Evolutionary conservation across 1,140 invertebrate species (phyloP).

Genomic region (Brachionus paranguensis): DNA sequence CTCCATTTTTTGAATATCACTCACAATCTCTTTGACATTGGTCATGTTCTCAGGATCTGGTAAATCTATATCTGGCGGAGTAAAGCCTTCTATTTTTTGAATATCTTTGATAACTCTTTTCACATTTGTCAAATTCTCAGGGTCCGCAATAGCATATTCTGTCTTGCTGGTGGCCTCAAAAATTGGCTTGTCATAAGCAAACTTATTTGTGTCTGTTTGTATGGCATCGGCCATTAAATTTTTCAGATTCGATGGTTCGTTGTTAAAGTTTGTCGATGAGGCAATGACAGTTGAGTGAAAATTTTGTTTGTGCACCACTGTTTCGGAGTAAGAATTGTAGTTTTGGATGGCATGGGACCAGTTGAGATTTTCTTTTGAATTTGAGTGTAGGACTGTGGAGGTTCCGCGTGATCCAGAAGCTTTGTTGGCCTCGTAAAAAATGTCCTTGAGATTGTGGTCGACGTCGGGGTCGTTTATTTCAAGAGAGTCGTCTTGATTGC

Average conservation of each 20-base stretch:
- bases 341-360: not conserved
- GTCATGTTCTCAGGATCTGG: not conserved
- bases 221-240: not conserved
- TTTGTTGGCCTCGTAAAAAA: not conserved
- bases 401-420: not conserved
- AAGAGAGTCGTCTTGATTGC: not conserved
- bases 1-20: not conserved
- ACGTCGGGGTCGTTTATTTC: not conserved
- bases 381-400: not conserved
- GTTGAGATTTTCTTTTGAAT: not conserved
- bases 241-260: slow-evolving; percentile 8
- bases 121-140: not conserved
- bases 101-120: not conserved
- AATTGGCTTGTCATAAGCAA: not conserved
- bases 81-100: not conserved
- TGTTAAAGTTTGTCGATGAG: not conserved
- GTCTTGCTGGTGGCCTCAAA: not conserved
- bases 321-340: slow-evolving; percentile 4
- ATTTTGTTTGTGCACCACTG: not conserved
- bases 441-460: not conserved
- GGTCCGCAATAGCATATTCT: not conserved
- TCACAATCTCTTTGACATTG: not conserved
- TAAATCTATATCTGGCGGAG: not conserved
- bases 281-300: not conserved
- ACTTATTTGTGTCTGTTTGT: not conserved